Evolutionary conservation across 2,888 invertebrate genomes (phyloP), one percentile per base, ranked within the genome.

Genomic region (Eupithecia subfuscata): DNA sequence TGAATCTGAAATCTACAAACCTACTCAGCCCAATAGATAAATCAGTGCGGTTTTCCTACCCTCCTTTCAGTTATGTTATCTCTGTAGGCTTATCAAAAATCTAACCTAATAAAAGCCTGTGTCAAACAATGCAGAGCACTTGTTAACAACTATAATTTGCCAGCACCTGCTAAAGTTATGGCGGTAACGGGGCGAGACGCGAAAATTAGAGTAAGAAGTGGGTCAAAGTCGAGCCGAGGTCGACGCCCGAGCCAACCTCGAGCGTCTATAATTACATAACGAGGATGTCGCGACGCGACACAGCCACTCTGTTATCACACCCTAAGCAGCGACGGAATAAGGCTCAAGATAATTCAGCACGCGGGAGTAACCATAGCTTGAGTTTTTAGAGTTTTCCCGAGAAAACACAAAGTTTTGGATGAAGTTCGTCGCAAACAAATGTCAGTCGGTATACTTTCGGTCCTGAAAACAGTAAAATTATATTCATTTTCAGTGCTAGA

Each of bases 141-240:
- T 70, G 63, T 40, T 70, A 76, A 73, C 76, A 69, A 71, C 75
- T 76, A 76, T 71, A 73, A 77, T 75, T 73, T 70, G 52, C 71
- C 70, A 75, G 73, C 77, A 78, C 77, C 73, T 79, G 79, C 74
- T 80, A 78, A 84, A 85, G 84, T 85, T 86, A 84, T 85, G 85
- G 81, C 81, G 82, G 75, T 81, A 90, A 89, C 87, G 82, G 85
- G 83, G 87, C 91, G 92, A 92, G 91, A 89, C 91, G 90, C 85
- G 92, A 91, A 91, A 94, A 94, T 94, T 94, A 94, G 90, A 90
- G 89, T 90, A 88, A 88, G 88, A 94, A 94, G 89, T 94, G 86
- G 94, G 94, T 94, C 94, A 94, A 94, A 94, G 94, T 94, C 94
- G 90, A 86, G 87, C 60, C 85, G 87, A 88, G 93, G 92, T 92